phyloP scores from a whole-genome alignment of 1,140 invertebrate species.

The Coptotermes formosanus region DNA sequence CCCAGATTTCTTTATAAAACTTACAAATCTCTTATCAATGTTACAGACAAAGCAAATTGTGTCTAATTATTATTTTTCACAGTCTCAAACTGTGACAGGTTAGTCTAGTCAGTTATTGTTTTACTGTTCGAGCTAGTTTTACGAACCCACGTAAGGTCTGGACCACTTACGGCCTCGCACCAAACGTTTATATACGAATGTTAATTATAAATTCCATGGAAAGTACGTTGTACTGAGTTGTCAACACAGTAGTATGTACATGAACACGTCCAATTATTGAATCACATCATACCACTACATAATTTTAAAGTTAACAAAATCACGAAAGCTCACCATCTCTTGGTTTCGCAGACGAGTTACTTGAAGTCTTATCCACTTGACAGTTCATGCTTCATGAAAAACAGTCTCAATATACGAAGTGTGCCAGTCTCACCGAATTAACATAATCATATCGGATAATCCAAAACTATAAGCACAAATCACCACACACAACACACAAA shows the following conservation, averaged over 20 bases:
- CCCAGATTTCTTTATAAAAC: no score
- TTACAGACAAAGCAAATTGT: neutral
- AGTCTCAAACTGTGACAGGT: neutral
- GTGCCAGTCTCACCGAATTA: conserved; percentile 29
- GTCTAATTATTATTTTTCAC: neutral
- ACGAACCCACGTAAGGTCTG: neutral
- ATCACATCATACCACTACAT: neutral
- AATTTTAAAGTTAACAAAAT: neutral
- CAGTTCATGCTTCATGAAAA: conserved; percentile 37
- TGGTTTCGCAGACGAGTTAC: conserved; percentile 36
- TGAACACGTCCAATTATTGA: neutral
- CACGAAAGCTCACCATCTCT: conserved; percentile 38
- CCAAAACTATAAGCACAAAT: conserved; percentile 19
- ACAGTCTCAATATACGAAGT: conserved; percentile 9
- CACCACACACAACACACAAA: conserved; percentile 27
- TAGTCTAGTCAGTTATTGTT: neutral
- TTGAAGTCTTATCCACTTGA: conserved; percentile 39
- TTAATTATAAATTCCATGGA: neutral
- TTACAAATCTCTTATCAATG: no score
- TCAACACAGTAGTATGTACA: neutral
- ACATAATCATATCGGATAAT: conserved; percentile 32
- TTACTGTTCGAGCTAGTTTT: neutral
- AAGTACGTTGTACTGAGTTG: neutral
- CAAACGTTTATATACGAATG: neutral
- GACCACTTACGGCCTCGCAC: neutral